phyloP scores from a whole-genome alignment of 2,888 invertebrate species.

The Leptinotarsa peninsularis region DNA sequence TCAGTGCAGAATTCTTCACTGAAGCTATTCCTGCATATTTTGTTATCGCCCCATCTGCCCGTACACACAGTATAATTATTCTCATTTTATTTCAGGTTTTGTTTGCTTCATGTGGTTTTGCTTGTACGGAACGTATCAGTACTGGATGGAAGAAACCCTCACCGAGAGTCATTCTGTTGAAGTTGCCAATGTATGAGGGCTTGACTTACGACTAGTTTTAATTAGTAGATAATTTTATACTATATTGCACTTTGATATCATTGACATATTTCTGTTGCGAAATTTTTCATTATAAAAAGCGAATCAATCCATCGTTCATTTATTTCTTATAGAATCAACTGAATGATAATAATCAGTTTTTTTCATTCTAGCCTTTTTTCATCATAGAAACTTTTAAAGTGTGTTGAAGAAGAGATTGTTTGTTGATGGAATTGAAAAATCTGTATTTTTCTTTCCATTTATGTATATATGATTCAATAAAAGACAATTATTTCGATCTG shows the following conservation, averaged over 20 bases:
- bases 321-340: too few species aligned
- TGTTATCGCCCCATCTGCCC: too few species aligned
- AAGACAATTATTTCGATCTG: too few species aligned
- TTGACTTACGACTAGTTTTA: background rate
- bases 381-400: too few species aligned
- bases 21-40: too few species aligned
- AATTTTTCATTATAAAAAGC: background rate
- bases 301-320: background rate
- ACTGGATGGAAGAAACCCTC: constrained; percentile 45
- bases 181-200: constrained; percentile 26
- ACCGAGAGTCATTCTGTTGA: background rate
- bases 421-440: too few species aligned
- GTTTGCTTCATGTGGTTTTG: constrained; percentile 57
- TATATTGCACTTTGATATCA: background rate
- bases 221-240: background rate
- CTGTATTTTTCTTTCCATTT: too few species aligned
- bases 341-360: too few species aligned
- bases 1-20: too few species aligned
- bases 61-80: background rate
- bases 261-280: background rate
- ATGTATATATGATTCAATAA: too few species aligned
- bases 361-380: too few species aligned
- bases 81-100: constrained; percentile 50
- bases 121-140: constrained; percentile 56
- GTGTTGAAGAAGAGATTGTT: too few species aligned